Evolutionary conservation across 2,797 vertebrate genomes (phyloP).

Genomic region (Sternotherus odoratus): DNA sequence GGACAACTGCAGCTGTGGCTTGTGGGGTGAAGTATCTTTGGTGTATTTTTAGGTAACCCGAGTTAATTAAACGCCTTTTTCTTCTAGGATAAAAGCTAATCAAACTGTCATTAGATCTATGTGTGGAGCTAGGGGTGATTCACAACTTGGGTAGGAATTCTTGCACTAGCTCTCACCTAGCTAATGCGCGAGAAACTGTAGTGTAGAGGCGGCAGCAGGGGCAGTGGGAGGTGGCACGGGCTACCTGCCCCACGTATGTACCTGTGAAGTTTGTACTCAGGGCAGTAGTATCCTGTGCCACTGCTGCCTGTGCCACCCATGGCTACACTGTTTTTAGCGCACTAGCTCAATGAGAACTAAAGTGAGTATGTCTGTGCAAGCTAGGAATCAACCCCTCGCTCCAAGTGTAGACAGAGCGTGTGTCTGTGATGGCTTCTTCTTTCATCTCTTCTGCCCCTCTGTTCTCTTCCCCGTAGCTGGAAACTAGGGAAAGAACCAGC

Average conservation of each 20-base stretch:
- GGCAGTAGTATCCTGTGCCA: not conserved
- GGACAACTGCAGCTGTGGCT: not conserved
- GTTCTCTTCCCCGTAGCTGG: not conserved
- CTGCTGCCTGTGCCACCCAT: not conserved
- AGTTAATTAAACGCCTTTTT: constrained; percentile 57
- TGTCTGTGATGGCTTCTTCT: constrained; percentile 43
- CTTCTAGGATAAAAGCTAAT: constrained; percentile 68
- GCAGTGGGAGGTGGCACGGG: not conserved
- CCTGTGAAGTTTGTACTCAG: not conserved
- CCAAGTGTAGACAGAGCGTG: not conserved
- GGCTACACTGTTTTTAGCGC: not conserved
- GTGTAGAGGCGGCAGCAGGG: not conserved
- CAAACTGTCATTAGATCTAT: constrained; percentile 7
- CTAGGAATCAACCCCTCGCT: not conserved
- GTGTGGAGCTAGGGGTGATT: not conserved
- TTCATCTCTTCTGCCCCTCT: constrained; percentile 52
- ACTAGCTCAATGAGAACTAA: not conserved
- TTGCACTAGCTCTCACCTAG: not conserved
- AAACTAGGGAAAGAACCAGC: not conserved
- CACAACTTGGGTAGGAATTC: not conserved
- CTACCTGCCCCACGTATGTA: not conserved
- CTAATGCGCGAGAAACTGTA: not conserved
- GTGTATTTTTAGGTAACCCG: constrained; percentile 70
- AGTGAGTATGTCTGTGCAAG: not conserved
- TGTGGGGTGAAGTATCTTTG: not conserved